Base-by-base conservation (phyloP, 2,888 invertebrate genomes). In the Eilema griseolum region DNA sequence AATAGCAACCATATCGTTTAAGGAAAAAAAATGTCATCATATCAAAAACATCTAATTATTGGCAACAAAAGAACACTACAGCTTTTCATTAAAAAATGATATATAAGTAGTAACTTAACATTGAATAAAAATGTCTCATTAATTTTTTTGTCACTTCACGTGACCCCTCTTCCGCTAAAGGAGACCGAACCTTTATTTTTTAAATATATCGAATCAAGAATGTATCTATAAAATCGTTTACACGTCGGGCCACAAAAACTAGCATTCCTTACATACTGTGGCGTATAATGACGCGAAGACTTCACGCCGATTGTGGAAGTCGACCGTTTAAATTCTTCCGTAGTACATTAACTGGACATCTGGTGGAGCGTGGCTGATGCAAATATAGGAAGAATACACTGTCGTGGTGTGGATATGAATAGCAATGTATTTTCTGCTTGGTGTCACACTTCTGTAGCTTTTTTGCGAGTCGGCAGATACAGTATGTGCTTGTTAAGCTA, bases 281-380 rank as follows among this genome's bases (percentile, higher is more conserved):
- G 83, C 89, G 88, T 87, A 87, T 87, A 89, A 89, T 80, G 83
- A 87, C 86, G 88, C 83, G 89, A 81, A 83, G 86, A 86, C 90
- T 91, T 92, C 93, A 94, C 92, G 93, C 85, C 87, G 79, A 83
- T 90, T 86, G 81, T 80, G 77, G 75, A 74, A 81, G 79, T 80
- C 72, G 84, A 89, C 85, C 92, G 92, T 90, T 89, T 85, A 92
- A 92, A 93, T 92, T 92, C 88, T 89, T 89, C 86, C 86, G 81
- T 82, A 84, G 81, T 83, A 83, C 78, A 79, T 83, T 82, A 83
- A 71, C 26, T 79, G 73, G 74, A 76, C 72, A 81, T 78, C 79
- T 81, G 80, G 69, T 67, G 56, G 31, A 66, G 31, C 72, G 59
- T 67, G 28, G 63, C 71, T 73, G 63, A 71, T 76, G 75, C 57